phyloP scores from a whole-genome alignment of 2,113 vertebrate species.

The Chinchilla lanigera region DNA sequence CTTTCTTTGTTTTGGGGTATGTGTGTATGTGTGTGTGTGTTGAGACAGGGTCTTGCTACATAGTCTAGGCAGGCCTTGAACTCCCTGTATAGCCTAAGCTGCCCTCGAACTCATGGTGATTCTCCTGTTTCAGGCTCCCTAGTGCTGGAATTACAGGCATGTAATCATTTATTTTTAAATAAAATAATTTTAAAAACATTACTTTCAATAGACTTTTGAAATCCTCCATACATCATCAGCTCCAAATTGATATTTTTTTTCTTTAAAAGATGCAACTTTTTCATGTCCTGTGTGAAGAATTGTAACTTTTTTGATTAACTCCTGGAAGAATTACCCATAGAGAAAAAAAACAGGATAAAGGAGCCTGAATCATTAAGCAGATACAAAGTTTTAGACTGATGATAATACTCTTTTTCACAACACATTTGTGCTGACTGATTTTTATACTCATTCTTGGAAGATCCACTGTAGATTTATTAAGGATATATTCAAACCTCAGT shows the following conservation, averaged over 20 bases:
- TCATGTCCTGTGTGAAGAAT: slow-evolving; percentile 17
- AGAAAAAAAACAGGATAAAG: neutral
- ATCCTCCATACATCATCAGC: neutral
- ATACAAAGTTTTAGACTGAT: slow-evolving; percentile 36
- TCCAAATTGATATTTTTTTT: slow-evolving; percentile 57
- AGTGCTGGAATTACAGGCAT: neutral
- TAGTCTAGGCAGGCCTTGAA: neutral
- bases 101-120: neutral
- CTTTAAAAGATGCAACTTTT: neutral
- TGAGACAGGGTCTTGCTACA: neutral
- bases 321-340: slow-evolving; percentile 2
- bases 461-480: neutral
- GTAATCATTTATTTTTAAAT: slow-evolving; percentile 47
- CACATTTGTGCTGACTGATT: neutral
- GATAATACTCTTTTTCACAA: neutral
- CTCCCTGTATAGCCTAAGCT: neutral
- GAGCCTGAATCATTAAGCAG: neutral
- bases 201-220: slow-evolving; percentile 53
- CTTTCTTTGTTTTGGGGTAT: neutral
- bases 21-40: neutral
- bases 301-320: slow-evolving; percentile 28
- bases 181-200: slow-evolving; percentile 50
- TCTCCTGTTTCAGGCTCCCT: neutral
- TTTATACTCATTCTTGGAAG: slow-evolving; percentile 50
- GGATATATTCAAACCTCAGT: slow-evolving; percentile 3